A percentile compares a stretch with the other conserved stretches of the same genome.
Conservation (phyloP, 2,113 vertebrate genomes). For the Orientallactaga bullata region DNA sequence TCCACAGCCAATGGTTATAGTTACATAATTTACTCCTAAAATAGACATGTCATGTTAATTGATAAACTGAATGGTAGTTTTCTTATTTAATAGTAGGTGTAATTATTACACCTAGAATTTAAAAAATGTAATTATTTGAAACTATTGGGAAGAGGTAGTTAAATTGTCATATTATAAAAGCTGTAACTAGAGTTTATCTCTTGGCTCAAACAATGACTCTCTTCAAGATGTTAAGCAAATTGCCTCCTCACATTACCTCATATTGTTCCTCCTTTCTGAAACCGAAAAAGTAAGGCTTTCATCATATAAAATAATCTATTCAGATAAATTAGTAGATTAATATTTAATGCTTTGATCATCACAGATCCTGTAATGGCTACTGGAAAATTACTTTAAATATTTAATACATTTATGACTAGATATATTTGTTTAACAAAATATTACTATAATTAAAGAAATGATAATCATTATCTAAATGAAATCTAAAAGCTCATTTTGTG, state of each 20-base stretch:
- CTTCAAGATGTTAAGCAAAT: constrained; percentile 42
- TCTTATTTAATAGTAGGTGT: not conserved
- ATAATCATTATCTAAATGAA: constrained; percentile 18
- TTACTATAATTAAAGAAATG: constrained; percentile 49
- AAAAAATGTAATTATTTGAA: not conserved
- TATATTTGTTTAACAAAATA: constrained; percentile 39
- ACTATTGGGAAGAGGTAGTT: not conserved
- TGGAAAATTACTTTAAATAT: constrained; percentile 45
- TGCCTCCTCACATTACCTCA: not conserved
- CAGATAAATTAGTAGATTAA: constrained; percentile 56
- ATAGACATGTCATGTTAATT: not conserved
- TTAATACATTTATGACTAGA: constrained; percentile 55
- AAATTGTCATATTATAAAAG: not conserved
- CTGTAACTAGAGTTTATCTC: not conserved
- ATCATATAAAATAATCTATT: not conserved
- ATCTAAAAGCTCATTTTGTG: not conserved
- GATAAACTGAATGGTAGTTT: not conserved
- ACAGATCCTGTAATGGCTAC: constrained; percentile 26
- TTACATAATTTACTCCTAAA: constrained; percentile 1
- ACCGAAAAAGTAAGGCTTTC: not conserved
- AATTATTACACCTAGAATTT: not conserved
- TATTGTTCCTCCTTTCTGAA: constrained; percentile 16
- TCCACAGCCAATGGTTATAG: not conserved
- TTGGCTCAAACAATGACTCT: not conserved
- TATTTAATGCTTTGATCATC: constrained; percentile 34